These are phyloP conservation scores for Drosophila teissieri DNA, from an alignment of 1,140 invertebrate species.

Conservation along the genomic window DNA sequence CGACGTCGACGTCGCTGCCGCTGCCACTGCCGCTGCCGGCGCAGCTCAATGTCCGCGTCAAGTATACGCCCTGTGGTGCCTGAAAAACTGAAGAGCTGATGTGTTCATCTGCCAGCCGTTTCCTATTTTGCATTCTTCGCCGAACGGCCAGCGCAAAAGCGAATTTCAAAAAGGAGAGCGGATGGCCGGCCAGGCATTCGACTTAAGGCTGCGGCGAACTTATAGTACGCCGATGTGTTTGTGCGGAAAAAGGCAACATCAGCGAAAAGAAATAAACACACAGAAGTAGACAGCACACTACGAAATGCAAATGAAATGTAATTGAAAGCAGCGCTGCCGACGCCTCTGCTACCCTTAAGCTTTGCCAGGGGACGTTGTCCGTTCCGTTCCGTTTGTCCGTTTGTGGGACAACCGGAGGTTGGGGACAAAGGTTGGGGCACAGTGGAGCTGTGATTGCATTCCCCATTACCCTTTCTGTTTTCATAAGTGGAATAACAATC, in stretches of 20 bases:
- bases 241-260: constrained; percentile 67
- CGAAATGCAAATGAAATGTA: constrained; percentile 82
- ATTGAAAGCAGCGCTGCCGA: constrained; percentile 71
- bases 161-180: constrained; percentile 35
- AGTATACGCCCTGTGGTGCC: constrained; percentile 75
- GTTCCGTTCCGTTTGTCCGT: constrained; percentile 60
- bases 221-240: constrained; percentile 14
- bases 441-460: constrained; percentile 16
- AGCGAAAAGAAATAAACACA: constrained; percentile 61
- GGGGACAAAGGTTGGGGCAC: constrained; percentile 24
- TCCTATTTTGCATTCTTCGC: constrained; percentile 71
- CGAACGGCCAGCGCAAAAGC: constrained; percentile 52
- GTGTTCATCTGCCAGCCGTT: constrained; percentile 40
- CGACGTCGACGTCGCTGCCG: constrained; percentile 56
- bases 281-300: constrained; percentile 67
- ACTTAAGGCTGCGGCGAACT: constrained; percentile 57
- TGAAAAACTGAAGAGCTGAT: constrained; percentile 35
- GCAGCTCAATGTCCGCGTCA: constrained; percentile 72
- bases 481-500: no score
- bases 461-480: no score
- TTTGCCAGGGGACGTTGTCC: constrained; percentile 79
- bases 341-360: constrained; percentile 75
- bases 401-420: constrained; percentile 57
- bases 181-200: constrained; percentile 51
- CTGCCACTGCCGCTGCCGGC: constrained; percentile 33